A percentile compares a stretch with the other conserved stretches of the same genome.
phyloP scores from a whole-genome alignment of 2,797 vertebrate genomes.

The Philypnodon macrostomus region DNA sequence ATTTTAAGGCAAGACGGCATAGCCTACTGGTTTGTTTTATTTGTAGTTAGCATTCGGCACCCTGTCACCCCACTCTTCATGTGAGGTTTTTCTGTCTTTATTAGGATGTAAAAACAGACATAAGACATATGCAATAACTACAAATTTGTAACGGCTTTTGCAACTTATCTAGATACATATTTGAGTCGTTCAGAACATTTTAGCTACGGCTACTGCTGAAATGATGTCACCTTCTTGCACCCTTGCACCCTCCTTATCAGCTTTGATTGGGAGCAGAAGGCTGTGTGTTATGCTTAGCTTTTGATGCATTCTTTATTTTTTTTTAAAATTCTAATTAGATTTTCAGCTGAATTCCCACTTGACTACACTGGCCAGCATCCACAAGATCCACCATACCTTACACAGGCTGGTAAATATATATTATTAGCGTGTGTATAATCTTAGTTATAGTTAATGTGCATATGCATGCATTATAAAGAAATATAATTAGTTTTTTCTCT shows the following conservation, averaged over 20 bases:
- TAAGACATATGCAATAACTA: not conserved
- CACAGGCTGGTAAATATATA: slow-evolving; percentile 92
- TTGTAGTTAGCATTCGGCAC: slow-evolving; percentile 37
- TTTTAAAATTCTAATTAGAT: slow-evolving; percentile 73
- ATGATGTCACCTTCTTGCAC: slow-evolving; percentile 47
- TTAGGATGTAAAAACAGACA: slow-evolving; percentile 10
- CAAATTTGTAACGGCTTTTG: not conserved
- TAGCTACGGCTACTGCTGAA: slow-evolving; percentile 16
- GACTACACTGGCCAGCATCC: slow-evolving; percentile 98
- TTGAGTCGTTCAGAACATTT: not conserved
- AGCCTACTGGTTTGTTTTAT: slow-evolving; percentile 10
- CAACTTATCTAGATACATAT: too few relatives aligned
- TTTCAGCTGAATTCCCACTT: slow-evolving; percentile 99
- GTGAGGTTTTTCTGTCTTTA: slow-evolving; percentile 18
- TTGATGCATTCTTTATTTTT: slow-evolving; percentile 7
- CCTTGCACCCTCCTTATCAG: slow-evolving; percentile 24
- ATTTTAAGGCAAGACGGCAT: slow-evolving; percentile 29
- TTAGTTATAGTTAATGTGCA: slow-evolving; percentile 2
- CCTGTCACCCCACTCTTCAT: slow-evolving; percentile 46
- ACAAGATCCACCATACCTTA: slow-evolving; percentile 99
- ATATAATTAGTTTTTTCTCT: not conserved
- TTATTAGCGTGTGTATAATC: slow-evolving; percentile 8
- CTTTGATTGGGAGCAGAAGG: slow-evolving; percentile 14
- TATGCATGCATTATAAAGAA: slow-evolving; percentile 14
- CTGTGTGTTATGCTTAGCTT: slow-evolving; percentile 13